These are phyloP conservation scores for Thumatha senex DNA, from an alignment of 2,888 invertebrate species.

Conservation along the genomic window DNA sequence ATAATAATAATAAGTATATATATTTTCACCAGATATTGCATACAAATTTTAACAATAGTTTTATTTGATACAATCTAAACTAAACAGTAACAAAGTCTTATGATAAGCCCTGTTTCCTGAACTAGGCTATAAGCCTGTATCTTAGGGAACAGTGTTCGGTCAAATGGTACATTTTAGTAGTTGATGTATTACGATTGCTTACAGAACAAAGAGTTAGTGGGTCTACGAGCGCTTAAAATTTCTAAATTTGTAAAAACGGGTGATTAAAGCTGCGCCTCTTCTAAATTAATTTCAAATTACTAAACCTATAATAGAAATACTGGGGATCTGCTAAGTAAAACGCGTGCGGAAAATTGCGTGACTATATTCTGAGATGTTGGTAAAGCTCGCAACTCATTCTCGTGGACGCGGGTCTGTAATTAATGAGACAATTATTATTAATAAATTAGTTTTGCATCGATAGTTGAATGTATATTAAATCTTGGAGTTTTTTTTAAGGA, in stretches of 20 bases:
- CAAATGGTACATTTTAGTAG: too few species aligned
- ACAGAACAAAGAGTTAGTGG: too few species aligned
- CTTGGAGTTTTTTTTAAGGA: slow-evolving; percentile 43
- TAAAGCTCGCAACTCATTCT: slow-evolving; percentile 60
- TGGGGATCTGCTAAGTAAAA: slow-evolving; percentile 23
- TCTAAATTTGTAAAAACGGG: slow-evolving; percentile 17
- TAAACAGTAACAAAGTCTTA: too few species aligned
- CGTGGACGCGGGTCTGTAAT: slow-evolving; percentile 58
- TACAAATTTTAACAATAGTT: too few species aligned
- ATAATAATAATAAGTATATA: too few species aligned
- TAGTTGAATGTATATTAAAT: slow-evolving; percentile 52
- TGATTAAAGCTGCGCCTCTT: slow-evolving; percentile 33
- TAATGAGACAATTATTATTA: slow-evolving; percentile 68
- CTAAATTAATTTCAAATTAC: slow-evolving; percentile 59
- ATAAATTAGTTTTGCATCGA: slow-evolving; percentile 63
- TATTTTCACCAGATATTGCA: too few species aligned
- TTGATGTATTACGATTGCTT: too few species aligned
- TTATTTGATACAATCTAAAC: too few species aligned
- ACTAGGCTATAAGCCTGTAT: too few species aligned
- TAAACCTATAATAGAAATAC: slow-evolving; percentile 53
- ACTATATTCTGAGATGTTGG: slow-evolving; percentile 60
- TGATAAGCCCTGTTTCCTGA: too few species aligned
- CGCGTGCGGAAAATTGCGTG: slow-evolving; percentile 61
- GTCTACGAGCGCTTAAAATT: too few species aligned
- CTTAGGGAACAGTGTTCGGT: too few species aligned